phyloP scores from a whole-genome alignment of 2,113 vertebrate species.

The Sinosuthora webbiana region DNA sequence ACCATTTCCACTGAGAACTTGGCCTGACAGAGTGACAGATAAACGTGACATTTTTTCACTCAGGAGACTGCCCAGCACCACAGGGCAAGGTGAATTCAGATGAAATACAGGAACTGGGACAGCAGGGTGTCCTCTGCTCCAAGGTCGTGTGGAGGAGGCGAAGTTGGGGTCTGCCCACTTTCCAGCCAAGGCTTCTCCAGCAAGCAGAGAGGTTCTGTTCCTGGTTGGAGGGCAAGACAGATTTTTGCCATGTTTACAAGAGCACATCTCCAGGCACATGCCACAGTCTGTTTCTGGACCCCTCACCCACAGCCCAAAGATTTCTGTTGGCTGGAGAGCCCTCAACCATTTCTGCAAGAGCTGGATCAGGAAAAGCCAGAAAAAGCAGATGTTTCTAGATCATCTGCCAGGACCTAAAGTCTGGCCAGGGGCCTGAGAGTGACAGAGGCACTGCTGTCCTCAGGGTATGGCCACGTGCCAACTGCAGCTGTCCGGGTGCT shows the following conservation, averaged over 20 bases:
- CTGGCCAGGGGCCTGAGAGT: not conserved
- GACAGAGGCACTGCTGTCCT: not conserved
- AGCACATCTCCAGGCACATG: not conserved
- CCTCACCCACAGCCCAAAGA: not conserved
- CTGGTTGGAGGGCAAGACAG: not conserved
- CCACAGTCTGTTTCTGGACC: not conserved
- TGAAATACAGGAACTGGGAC: not conserved
- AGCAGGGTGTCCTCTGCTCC: not conserved
- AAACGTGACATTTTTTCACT: not conserved
- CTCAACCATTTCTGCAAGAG: not conserved
- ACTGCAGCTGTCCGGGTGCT: not conserved
- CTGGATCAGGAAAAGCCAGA: not conserved
- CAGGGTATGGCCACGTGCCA: not conserved
- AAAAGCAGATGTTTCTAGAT: slow-evolving; percentile 2
- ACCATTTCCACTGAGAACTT: not conserved
- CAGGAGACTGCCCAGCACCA: not conserved
- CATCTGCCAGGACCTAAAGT: not conserved
- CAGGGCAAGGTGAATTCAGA: not conserved
- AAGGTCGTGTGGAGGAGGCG: fast-evolving
- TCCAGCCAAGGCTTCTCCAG: not conserved
- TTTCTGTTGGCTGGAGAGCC: not conserved
- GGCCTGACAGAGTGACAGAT: not conserved
- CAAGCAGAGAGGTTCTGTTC: fast-evolving
- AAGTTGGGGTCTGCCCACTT: fast-evolving
- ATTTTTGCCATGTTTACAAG: not conserved